Evolutionary conservation across 2,113 vertebrate species (phyloP), one percentile per base, ranked within the genome.

Genomic region (Pica pica): DNA sequence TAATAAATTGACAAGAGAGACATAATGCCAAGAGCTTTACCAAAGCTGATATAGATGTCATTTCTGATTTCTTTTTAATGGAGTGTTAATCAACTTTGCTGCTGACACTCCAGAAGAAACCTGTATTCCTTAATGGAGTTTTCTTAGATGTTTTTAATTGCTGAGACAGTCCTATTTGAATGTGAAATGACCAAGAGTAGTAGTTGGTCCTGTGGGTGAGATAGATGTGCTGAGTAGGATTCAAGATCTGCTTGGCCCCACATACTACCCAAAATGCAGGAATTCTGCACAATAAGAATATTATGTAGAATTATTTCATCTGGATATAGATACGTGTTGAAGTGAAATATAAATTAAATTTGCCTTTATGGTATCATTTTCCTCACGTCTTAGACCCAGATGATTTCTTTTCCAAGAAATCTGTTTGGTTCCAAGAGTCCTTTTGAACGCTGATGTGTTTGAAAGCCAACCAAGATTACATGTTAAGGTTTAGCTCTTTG

Each of bases 391-490:
- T 44, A 86, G 87, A 80, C 31, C 33, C 33, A 77, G 63, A 46
- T 6, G 9, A 69, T 44, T 74, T 69, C 19, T 49, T 86, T 76
- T 86, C 64, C 78, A 71, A 92, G 70, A 70, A 90, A 50, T 69
- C 22, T 39, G 8, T 28, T 71, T 52, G 27, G n/a, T 90, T 94
- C 63, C 65, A 68, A 4, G 18, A 49, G 37, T 83, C 82, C 59
- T 76, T 68, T 69, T 4, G 63, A 70, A 52, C 3, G 5, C 37
- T 22, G 73, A 56, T 93, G n/a, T 67, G n/a, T 86, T 81, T 78
- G 90, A 95, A 90, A 94, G n/a, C 65, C 88, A 89, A 90, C 73
- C 60, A 64, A 93, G 88, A 83, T 88, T 80, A 83, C 71, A 87
- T 35, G 80, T 84, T 74, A 90, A 93, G 47, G 68, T 90, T 92